Base-by-base conservation (phyloP, 1,140 invertebrate genomes). In the Harlomillsia oculata region DNA sequence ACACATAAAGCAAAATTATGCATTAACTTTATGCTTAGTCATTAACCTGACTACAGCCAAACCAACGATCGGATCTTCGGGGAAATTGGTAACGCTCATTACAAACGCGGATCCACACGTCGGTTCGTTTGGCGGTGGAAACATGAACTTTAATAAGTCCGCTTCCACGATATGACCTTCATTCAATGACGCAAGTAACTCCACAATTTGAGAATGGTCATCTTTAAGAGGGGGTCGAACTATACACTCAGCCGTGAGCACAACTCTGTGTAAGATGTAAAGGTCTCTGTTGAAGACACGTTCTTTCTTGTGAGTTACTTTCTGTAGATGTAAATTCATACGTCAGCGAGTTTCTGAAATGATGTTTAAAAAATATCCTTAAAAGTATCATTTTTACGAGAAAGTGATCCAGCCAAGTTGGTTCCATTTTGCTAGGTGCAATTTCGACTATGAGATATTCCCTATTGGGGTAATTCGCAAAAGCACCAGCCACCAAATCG, bases 371-470 rank as follows among this genome's bases (percentile, higher is more conserved):
- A 16, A 16, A 68, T 46, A 48, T 66, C 66, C 70, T 60, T 9
- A 65, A 16, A 3, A 44, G 30, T 16, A 20, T 13, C 13, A 25
- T 29, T 49, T 41, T 34, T 71, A 82, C 80, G 68, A 78, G 75
- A 70, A 84, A 84, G 60, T 78, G 71, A 63, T 80, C 73, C 11
- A 84, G 69, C 2, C 82, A 70, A 1, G 78, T 75, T 63, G 80
- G 80, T 41, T 75, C 73, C 2, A 75, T 73, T 21, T 77, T 73
- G n/a, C 72, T 72, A 14, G 77, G 76, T 0, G 83, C 82, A 1
- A 83, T 66, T 8, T 79, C 77, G 29, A 84, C 72, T 21, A 82
- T 66, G 64, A 78, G 80, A 64, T 83, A 86, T 48, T 84, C 80
- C 52, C 74, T 65, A 25, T 80, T 72, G 0, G 82, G 81, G 64